Evolutionary conservation across 2,888 invertebrate species (phyloP), one percentile per base, ranked within the genome.

Genomic region (Noctua pronuba): DNA sequence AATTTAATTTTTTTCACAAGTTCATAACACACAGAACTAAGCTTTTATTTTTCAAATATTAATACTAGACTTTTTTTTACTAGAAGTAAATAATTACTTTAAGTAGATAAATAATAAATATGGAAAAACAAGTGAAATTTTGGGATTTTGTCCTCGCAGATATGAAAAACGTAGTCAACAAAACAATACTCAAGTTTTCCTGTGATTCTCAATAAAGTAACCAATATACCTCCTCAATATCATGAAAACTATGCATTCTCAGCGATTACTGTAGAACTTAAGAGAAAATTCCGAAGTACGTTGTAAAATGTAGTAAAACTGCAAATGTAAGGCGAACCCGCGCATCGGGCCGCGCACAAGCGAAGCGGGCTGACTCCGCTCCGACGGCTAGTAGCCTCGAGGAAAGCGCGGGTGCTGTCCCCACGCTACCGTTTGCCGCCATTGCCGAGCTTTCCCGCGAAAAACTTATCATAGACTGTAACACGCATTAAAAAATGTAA

Each of bases 281-380:
- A 41, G 66, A 74, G 44, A 82, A 49, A 75, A 49, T 58, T 28
- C 18, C 38, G 49, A 52, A 58, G 0, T 60, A 31, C 44, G 28
- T 67, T 67, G 44, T 71, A 82, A 35, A 60, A 52, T 65, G 64
- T 72, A 64, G 69, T 80, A 75, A 79, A 88, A 83, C 69, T 89
- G 85, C 84, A 83, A 86, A 86, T 80, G 76, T 81, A 75, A 66
- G 66, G 80, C 64, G 71, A 82, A 86, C 83, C 90, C 93, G 95
- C 95, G 95, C 95, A 95, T 93, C 92, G 87, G 58, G 83, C 89
- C 91, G 94, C 95, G 95, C 95, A 95, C 91, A 90, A 92, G 92
- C 91, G 91, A 85, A 92, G 91, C 91, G 92, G 87, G 86, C 87
- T 73, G 86, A 73, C 85, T 85, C 74, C 87, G 89, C 88, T 91